Percentiles rank a stretch among this genome's conserved stretches.
Conservation (phyloP, 2,888 invertebrate genomes). For the Nomada fabriciana region DNA sequence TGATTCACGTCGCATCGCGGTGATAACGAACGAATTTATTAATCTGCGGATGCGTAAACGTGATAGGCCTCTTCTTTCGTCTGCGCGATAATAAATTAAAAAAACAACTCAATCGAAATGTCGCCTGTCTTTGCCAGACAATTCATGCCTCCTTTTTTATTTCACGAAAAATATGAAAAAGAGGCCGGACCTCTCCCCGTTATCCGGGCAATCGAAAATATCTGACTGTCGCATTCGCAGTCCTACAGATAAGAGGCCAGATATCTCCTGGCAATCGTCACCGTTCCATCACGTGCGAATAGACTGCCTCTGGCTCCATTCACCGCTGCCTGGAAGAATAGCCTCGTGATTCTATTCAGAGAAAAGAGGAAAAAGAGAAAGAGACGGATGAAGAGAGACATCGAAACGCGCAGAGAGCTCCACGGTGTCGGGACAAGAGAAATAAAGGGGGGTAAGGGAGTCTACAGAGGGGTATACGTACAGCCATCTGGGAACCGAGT, state of each 20-base stretch:
- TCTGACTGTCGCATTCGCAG: conserved; percentile 68
- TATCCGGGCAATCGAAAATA: conserved; percentile 59
- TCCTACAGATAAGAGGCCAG: conserved; percentile 79
- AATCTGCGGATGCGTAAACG: conserved; percentile 1
- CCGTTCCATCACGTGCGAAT: conserved; percentile 78
- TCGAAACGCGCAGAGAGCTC: conserved; percentile 31
- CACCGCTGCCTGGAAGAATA: conserved; percentile 79
- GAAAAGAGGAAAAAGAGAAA: conserved; percentile 46
- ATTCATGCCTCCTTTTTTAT: neutral
- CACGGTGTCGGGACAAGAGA: conserved; percentile 42
- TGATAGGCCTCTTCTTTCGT: neutral
- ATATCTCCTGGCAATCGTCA: conserved; percentile 75
- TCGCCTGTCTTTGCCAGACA: neutral
- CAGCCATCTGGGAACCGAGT: conserved; percentile 80
- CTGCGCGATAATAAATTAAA: neutral
- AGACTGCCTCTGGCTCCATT: conserved; percentile 73
- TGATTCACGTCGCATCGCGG: neutral
- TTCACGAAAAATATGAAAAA: conserved; percentile 8
- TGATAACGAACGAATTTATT: conserved; percentile 12
- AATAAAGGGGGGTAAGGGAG: conserved; percentile 53
- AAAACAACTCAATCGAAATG: neutral
- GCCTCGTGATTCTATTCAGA: conserved; percentile 82
- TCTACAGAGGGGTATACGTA: conserved; percentile 63
- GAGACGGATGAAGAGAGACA: conserved; percentile 34
- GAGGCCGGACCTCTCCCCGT: neutral